Conservation (phyloP, 2,888 invertebrate species). For the Acrocera orbiculus region DNA sequence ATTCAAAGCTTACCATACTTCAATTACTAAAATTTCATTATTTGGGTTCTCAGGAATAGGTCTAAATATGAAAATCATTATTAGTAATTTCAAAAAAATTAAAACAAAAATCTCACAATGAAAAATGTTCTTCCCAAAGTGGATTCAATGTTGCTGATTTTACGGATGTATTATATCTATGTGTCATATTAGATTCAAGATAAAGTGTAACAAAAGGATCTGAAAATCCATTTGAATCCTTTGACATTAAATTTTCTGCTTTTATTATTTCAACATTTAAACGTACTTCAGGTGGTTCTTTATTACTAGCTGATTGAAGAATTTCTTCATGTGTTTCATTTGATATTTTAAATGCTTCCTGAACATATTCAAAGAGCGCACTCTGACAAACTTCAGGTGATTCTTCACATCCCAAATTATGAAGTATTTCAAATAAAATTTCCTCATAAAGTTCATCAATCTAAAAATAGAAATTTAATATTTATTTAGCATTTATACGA, state of each 20-base stretch:
- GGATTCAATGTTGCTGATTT: slow-evolving; percentile 81
- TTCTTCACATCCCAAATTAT: slow-evolving; percentile 67
- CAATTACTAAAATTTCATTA: slow-evolving; percentile 57
- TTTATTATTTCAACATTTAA: slow-evolving; percentile 74
- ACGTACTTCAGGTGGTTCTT: slow-evolving; percentile 69
- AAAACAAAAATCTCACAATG: slow-evolving; percentile 50
- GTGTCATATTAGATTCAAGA: slow-evolving; percentile 55
- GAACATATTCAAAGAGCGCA: slow-evolving; percentile 53
- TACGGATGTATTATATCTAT: slow-evolving; percentile 78
- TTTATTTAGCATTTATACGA: too few species aligned
- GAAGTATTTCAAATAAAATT: slow-evolving; percentile 63
- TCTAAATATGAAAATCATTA: slow-evolving; percentile 32
- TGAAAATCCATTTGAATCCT: slow-evolving; percentile 83
- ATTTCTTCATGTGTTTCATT: slow-evolving; percentile 57
- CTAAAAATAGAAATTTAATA: slow-evolving; percentile 31
- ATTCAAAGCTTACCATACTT: slow-evolving; percentile 71
- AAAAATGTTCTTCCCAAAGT: slow-evolving; percentile 93
- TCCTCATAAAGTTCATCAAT: slow-evolving; percentile 76
- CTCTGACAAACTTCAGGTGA: slow-evolving; percentile 50
- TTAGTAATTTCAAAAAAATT: slow-evolving; percentile 1
- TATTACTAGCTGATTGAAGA: slow-evolving; percentile 50
- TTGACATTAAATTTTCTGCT: slow-evolving; percentile 66
- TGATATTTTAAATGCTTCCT: slow-evolving; percentile 59
- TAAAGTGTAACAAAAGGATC: slow-evolving; percentile 95
- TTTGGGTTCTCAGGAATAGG: slow-evolving; percentile 52